Percentiles rank a stretch among this genome's conserved stretches.
phyloP scores from a whole-genome alignment of 2,888 invertebrate species.

The Hirtodrosophila confusa region DNA sequence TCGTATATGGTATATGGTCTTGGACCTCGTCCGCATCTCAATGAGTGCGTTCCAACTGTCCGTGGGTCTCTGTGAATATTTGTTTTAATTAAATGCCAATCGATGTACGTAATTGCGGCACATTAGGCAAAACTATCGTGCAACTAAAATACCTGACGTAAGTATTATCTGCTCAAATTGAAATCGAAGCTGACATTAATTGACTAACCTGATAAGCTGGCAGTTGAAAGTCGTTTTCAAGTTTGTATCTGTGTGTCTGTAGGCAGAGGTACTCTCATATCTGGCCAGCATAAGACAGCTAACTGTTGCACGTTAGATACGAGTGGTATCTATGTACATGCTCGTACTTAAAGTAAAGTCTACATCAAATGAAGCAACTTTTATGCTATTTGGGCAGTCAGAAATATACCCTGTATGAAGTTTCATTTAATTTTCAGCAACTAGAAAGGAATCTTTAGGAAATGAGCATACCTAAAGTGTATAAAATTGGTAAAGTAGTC shows the following conservation, averaged over 20 bases:
- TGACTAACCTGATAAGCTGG: slow-evolving; percentile 61
- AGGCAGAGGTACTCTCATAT: slow-evolving; percentile 24
- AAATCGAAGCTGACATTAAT: slow-evolving; percentile 73
- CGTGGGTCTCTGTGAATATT: slow-evolving; percentile 50
- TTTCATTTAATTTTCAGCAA: no score
- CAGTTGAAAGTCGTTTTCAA: slow-evolving; percentile 52
- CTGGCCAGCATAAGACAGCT: slow-evolving; percentile 13
- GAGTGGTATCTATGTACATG: neutral
- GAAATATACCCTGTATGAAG: slow-evolving; percentile 12
- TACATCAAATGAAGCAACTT: slow-evolving; percentile 4
- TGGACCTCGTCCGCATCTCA: slow-evolving; percentile 15
- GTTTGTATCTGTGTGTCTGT: slow-evolving; percentile 17
- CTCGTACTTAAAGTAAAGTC: slow-evolving; percentile 1
- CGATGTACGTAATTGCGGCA: slow-evolving; percentile 68
- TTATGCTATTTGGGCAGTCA: neutral
- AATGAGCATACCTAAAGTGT: no score
- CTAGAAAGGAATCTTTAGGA: no score
- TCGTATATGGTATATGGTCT: slow-evolving; percentile 2
- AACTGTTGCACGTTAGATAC: slow-evolving; percentile 13
- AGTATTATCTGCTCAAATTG: slow-evolving; percentile 66
- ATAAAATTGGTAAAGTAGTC: no score
- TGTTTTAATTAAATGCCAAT: slow-evolving; percentile 77
- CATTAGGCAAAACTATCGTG: slow-evolving; percentile 58
- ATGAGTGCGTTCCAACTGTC: slow-evolving; percentile 22
- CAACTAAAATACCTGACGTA: slow-evolving; percentile 50